Percentiles rank a stretch among this genome's conserved stretches.
Evolutionary conservation across 2,113 vertebrate species (phyloP).

Genomic region (Rhynchomys soricoides): DNA sequence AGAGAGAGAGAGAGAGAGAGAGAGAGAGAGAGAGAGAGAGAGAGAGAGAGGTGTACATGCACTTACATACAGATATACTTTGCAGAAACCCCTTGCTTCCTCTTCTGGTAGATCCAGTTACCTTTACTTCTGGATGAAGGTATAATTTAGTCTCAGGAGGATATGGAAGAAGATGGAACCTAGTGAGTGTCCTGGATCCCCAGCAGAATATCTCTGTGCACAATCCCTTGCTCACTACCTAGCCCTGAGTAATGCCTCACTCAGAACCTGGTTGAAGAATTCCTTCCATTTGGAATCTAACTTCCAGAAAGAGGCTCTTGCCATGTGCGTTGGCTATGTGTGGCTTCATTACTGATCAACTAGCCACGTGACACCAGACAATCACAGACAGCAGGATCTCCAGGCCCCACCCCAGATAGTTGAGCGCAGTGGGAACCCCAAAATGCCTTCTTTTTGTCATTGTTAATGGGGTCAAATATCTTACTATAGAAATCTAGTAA

Average conservation of each 20-base stretch:
- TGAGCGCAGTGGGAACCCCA: neutral
- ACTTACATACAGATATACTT: neutral
- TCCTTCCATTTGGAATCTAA: constrained; percentile 2
- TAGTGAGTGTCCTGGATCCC: neutral
- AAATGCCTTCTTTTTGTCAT: neutral
- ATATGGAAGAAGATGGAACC: neutral
- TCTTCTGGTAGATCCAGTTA: neutral
- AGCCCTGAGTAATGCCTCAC: neutral
- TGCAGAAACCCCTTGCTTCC: neutral
- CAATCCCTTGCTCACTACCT: neutral
- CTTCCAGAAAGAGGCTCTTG: neutral
- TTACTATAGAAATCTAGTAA: neutral
- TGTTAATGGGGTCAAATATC: neutral
- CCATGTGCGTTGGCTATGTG: no score
- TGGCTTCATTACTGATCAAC: neutral
- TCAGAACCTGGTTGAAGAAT: neutral
- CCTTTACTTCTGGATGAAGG: neutral
- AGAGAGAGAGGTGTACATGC: neutral
- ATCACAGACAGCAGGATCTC: no score
- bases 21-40: neutral
- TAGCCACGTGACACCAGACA: no score
- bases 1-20: no score
- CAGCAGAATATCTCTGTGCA: neutral
- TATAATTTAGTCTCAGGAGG: neutral
- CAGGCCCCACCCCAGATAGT: neutral